These are phyloP conservation scores for Zaprionus ornatus DNA, from an alignment of 1,140 invertebrate species.

Conservation along the genomic window DNA sequence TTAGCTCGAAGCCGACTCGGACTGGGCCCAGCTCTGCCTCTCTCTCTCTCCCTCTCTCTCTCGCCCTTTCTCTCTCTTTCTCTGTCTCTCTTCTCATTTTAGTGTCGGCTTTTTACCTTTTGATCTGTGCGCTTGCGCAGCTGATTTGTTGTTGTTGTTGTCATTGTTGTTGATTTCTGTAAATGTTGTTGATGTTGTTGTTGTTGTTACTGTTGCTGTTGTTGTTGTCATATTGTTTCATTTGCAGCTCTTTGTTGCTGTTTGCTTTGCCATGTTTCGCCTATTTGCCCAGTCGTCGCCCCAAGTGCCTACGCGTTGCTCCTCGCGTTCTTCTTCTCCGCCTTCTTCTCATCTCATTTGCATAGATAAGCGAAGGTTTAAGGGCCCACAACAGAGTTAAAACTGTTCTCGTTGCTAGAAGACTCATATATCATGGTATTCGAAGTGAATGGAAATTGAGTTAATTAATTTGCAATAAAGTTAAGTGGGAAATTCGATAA, in stretches of 20 bases:
- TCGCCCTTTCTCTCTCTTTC: conserved; percentile 6
- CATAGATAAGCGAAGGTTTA: conserved; percentile 45
- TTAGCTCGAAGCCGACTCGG: conserved; percentile 2
- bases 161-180: conserved; percentile 33
- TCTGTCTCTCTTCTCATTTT: neutral
- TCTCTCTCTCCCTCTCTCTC: neutral
- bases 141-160: conserved; percentile 73
- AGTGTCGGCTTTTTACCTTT: conserved; percentile 65
- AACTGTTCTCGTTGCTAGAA: neutral
- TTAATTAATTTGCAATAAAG: neutral
- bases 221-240: conserved; percentile 62
- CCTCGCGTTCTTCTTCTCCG: no score
- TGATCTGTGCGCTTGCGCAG: conserved; percentile 80
- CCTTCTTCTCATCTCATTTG: conserved; percentile 11
- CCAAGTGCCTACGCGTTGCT: neutral
- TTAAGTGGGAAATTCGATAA: neutral
- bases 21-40: conserved; percentile 15
- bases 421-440: neutral
- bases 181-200: conserved; percentile 57
- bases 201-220: conserved; percentile 60
- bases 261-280: conserved; percentile 58
- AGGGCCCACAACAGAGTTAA: neutral
- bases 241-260: conserved; percentile 53
- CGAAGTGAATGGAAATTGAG: neutral
- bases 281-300: conserved; percentile 53